Evolutionary conservation across 2,888 invertebrate species (phyloP).

Genomic region (Synanthedon vespiformis): DNA sequence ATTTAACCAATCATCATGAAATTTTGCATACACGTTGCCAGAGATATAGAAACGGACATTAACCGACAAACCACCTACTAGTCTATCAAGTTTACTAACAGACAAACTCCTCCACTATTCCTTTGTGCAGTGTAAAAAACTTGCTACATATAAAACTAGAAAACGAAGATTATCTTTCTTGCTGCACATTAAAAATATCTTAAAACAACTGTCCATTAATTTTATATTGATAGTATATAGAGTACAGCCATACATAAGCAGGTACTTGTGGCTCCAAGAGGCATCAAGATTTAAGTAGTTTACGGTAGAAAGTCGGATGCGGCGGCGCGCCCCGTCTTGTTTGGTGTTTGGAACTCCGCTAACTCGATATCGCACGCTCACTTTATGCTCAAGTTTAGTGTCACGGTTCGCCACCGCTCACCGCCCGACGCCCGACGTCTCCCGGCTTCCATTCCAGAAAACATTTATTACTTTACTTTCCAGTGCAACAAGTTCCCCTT

Average conservation of each 20-base stretch:
- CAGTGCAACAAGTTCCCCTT: constrained; percentile 48
- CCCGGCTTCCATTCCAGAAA: constrained; percentile 19
- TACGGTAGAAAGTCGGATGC: constrained; percentile 43
- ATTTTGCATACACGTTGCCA: too few relatives aligned
- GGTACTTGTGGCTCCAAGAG: constrained; percentile 12
- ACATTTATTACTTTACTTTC: constrained; percentile 50
- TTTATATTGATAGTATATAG: too few relatives aligned
- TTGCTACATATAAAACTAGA: too few relatives aligned
- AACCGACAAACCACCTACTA: too few relatives aligned
- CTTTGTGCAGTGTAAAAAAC: too few relatives aligned
- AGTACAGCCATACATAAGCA: neutral
- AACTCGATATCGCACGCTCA: constrained; percentile 64
- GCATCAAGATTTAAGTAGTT: constrained; percentile 65
- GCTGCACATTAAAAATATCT: too few relatives aligned
- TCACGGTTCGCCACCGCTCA: constrained; percentile 31
- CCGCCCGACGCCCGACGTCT: constrained; percentile 13
- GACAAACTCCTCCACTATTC: too few relatives aligned
- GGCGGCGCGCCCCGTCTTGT: constrained; percentile 22
- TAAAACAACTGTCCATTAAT: neutral
- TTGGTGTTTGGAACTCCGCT: constrained; percentile 41
- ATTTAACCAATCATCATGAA: too few relatives aligned
- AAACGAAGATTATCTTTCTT: too few relatives aligned
- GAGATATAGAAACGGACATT: too few relatives aligned
- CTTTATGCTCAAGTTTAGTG: constrained; percentile 56
- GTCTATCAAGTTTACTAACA: too few relatives aligned